These are phyloP conservation scores for Brachypalpus laphriformis DNA, from an alignment of 2,888 invertebrate genomes.

Conservation along the genomic window DNA sequence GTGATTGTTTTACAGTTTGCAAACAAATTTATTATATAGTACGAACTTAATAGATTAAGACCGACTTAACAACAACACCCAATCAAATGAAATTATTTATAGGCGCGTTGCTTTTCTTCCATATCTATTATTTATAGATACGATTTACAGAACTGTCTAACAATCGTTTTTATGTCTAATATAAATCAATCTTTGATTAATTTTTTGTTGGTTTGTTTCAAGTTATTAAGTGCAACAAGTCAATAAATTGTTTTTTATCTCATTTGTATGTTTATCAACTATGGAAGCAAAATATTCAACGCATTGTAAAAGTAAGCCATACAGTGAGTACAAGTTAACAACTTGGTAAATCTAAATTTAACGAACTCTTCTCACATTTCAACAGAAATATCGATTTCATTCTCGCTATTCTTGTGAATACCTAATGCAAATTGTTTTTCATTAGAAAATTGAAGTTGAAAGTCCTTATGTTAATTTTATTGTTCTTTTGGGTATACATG, in stretches of 20 bases:
- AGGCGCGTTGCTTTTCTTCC: neutral
- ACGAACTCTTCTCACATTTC: neutral
- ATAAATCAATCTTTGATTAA: constrained; percentile 43
- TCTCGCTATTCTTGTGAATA: neutral
- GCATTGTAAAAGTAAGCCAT: neutral
- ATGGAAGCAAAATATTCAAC: neutral
- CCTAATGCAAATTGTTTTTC: neutral
- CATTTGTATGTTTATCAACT: neutral
- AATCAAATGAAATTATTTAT: constrained; percentile 19
- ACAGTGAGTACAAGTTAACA: no score
- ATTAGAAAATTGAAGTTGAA: neutral
- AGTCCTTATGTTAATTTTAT: constrained; percentile 23
- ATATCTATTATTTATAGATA: neutral
- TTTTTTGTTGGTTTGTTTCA: neutral
- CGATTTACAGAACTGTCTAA: neutral
- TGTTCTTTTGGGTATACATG: no score
- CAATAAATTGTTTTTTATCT: neutral
- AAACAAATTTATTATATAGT: constrained; percentile 1
- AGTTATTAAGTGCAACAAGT: neutral
- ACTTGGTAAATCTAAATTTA: no score
- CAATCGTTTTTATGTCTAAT: neutral
- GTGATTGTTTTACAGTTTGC: constrained; percentile 5
- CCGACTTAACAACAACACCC: constrained; percentile 3
- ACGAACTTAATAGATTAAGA: constrained; percentile 13
- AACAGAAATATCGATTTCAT: constrained; percentile 1